A percentile compares a stretch with the other conserved stretches of the same genome.
phyloP scores from a whole-genome alignment of 2,888 invertebrate species.

The Leptopilina syphax region DNA sequence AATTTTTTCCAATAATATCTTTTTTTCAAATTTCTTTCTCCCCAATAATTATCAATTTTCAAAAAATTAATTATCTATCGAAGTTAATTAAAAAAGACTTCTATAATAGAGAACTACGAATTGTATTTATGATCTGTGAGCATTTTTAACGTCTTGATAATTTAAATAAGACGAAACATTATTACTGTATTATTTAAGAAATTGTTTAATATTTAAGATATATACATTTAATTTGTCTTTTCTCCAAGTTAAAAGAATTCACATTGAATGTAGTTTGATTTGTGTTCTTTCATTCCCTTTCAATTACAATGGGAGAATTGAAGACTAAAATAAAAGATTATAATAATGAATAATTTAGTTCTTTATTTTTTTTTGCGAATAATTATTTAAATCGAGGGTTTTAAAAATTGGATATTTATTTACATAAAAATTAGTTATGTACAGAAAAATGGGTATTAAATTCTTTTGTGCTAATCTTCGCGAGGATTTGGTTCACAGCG shows the following conservation, averaged over 20 bases:
- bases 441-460: constrained; percentile 16
- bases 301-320: constrained; percentile 8
- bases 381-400: neutral
- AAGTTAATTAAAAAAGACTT: no score
- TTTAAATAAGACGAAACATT: no score
- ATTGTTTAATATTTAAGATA: neutral
- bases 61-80: neutral
- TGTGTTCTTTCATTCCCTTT: constrained; percentile 37
- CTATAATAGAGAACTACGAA: no score
- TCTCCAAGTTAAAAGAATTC: neutral
- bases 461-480: constrained; percentile 4
- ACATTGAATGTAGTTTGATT: constrained; percentile 24
- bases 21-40: neutral
- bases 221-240: constrained; percentile 7
- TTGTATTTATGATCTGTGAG: no score
- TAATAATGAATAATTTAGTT: neutral
- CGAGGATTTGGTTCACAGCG: constrained; percentile 82
- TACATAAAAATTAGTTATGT: constrained; percentile 11
- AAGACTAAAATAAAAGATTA: constrained; percentile 24
- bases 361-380: neutral
- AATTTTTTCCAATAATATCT: constrained; percentile 1
- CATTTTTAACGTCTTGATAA: no score
- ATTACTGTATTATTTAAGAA: neutral
- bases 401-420: constrained; percentile 19
- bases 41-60: neutral